Percentiles rank a stretch among this genome's conserved stretches.
phyloP scores from a whole-genome alignment of 2,888 invertebrate genomes.

The Cantharis flavilabris region DNA sequence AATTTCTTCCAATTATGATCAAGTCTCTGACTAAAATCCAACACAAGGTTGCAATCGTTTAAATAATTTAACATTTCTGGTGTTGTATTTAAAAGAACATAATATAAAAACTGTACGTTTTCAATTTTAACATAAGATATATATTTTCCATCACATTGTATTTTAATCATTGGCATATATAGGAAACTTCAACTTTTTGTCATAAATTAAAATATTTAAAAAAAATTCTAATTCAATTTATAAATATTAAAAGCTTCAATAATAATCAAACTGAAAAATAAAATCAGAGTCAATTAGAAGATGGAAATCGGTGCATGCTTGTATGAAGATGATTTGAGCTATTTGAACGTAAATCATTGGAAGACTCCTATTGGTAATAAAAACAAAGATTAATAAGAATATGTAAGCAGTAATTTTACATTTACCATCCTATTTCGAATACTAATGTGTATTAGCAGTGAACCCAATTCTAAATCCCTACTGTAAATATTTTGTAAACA shows the following conservation, averaged over 20 bases:
- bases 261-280: background rate
- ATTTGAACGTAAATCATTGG: conserved; percentile 25
- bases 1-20: background rate
- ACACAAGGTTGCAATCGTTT: background rate
- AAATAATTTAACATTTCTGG: background rate
- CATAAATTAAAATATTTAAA: background rate
- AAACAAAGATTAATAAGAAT: conserved; percentile 11
- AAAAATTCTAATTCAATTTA: background rate
- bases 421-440: conserved; percentile 59
- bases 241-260: background rate
- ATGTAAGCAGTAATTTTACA: background rate
- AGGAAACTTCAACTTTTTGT: background rate
- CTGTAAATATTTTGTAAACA: conserved; percentile 87
- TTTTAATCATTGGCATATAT: background rate
- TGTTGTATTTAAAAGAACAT: background rate
- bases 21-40: background rate
- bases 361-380: conserved; percentile 26
- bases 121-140: background rate
- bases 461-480: conserved; percentile 90
- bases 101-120: background rate
- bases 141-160: background rate
- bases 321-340: conserved; percentile 23
- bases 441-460: conserved; percentile 81
- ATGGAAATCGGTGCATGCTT: conserved; percentile 18
- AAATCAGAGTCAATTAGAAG: conserved; percentile 2